Percentiles rank a stretch among this genome's conserved stretches.
phyloP scores from a whole-genome alignment of 2,113 vertebrate species.

The Podarcis cretensis region DNA sequence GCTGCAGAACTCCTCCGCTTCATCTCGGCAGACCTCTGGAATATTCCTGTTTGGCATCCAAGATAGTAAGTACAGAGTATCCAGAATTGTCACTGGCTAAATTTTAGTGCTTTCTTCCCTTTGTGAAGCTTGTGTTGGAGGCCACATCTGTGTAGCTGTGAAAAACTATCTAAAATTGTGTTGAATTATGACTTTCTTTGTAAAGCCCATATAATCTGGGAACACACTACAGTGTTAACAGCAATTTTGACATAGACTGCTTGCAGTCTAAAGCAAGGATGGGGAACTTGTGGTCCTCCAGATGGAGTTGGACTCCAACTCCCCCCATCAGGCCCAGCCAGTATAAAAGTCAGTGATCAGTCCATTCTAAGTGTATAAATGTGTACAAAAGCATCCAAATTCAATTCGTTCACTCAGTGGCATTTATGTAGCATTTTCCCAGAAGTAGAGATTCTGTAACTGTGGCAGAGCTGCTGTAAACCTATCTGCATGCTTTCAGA shows the following conservation, averaged over 20 bases:
- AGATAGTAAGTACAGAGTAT: constrained; percentile 84
- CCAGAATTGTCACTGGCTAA: neutral
- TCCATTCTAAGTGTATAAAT: neutral
- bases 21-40: constrained; percentile 86
- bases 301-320: neutral
- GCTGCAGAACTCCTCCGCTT: constrained; percentile 82
- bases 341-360: too few species aligned
- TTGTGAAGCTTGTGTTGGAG: neutral
- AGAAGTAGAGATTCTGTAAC: neutral
- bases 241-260: neutral
- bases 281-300: neutral
- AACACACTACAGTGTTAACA: neutral
- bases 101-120: neutral
- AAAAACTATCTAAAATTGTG: neutral
- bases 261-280: neutral
- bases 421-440: neutral
- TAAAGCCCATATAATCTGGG: too few species aligned
- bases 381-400: neutral
- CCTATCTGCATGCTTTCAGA: neutral
- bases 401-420: neutral
- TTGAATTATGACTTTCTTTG: too few species aligned
- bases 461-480: too few species aligned
- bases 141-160: neutral
- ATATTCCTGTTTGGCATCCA: constrained; percentile 97
- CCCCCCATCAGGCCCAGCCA: neutral